Conservation (phyloP, 2,888 invertebrate genomes). For the Caenorhabditis sinica region DNA sequence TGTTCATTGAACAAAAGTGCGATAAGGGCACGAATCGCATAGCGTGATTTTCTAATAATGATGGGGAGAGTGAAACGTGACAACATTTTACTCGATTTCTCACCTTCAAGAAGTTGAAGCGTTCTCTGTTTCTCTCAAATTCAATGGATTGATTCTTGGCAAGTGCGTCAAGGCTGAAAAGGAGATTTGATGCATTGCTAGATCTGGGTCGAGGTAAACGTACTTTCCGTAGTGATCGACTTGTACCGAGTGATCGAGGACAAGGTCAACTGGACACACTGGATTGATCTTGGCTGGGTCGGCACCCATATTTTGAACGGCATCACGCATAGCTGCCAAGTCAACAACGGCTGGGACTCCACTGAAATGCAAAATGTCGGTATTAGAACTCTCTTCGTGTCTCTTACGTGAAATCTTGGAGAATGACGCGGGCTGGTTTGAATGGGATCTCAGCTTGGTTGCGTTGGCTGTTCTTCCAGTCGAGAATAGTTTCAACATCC, state of each 20-base stretch:
- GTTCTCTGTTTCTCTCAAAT: conserved; percentile 95
- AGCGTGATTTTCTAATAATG: conserved; percentile 60
- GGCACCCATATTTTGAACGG: conserved; percentile 91
- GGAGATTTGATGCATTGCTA: background rate
- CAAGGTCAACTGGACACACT: conserved; percentile 96
- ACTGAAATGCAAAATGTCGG: conserved; percentile 86
- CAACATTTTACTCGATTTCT: conserved; percentile 20
- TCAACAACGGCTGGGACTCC: conserved; percentile 99
- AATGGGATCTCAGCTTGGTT: conserved; percentile 92
- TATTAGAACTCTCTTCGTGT: background rate
- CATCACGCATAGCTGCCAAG: conserved; percentile 98
- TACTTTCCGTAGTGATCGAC: conserved; percentile 91
- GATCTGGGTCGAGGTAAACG: conserved; percentile 52
- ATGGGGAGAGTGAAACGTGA: conserved; percentile 42
- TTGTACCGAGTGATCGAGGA: conserved; percentile 98
- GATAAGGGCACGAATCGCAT: conserved; percentile 42
- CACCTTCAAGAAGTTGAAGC: conserved; percentile 96
- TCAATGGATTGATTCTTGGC: conserved; percentile 95
- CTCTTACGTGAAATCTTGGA: conserved; percentile 88
- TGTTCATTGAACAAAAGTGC: conserved; percentile 58
- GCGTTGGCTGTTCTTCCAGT: conserved; percentile 91
- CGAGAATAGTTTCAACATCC: conserved; percentile 93
- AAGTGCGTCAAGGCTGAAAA: conserved; percentile 90
- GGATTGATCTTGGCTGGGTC: conserved; percentile 96
- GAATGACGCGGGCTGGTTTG: conserved; percentile 95